Evolutionary conservation across 2,888 invertebrate species (phyloP).

Genomic region (Ochropleura leucogaster): DNA sequence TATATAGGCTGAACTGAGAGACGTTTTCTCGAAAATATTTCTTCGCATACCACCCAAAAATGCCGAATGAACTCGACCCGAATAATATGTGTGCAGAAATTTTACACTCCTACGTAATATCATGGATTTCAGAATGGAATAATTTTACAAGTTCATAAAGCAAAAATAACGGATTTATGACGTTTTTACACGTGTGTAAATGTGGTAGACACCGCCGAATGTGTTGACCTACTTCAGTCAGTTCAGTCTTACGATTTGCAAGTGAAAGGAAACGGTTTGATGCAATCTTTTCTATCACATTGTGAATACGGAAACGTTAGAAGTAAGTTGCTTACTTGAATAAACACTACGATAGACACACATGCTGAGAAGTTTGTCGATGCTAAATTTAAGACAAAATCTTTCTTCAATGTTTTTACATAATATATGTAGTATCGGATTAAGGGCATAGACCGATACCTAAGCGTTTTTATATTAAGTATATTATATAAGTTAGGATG

Average conservation of each 20-base stretch:
- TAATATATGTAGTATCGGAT: too few species aligned
- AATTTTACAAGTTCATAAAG: constrained; percentile 19
- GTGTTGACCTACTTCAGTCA: constrained; percentile 47
- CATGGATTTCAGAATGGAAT: constrained; percentile 15
- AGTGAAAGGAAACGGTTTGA: constrained; percentile 18
- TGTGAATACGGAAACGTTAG: background rate
- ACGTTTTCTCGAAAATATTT: too few species aligned
- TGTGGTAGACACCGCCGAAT: constrained; percentile 20
- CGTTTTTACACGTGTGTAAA: constrained; percentile 12
- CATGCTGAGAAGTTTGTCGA: background rate
- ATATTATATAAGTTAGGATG: too few species aligned
- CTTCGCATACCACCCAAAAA: background rate
- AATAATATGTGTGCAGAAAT: background rate
- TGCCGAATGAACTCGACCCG: background rate
- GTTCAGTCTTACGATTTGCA: constrained; percentile 25
- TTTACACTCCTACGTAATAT: background rate
- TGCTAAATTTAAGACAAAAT: too few species aligned
- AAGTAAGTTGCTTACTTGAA: background rate
- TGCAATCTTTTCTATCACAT: constrained; percentile 14
- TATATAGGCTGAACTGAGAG: too few species aligned
- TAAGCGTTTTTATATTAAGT: too few species aligned
- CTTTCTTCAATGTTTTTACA: too few species aligned
- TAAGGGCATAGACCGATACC: too few species aligned
- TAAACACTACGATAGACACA: background rate
- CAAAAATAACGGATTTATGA: constrained; percentile 28